phyloP scores from a whole-genome alignment of 2,113 vertebrate genomes.

The Ictalurus punctatus region DNA sequence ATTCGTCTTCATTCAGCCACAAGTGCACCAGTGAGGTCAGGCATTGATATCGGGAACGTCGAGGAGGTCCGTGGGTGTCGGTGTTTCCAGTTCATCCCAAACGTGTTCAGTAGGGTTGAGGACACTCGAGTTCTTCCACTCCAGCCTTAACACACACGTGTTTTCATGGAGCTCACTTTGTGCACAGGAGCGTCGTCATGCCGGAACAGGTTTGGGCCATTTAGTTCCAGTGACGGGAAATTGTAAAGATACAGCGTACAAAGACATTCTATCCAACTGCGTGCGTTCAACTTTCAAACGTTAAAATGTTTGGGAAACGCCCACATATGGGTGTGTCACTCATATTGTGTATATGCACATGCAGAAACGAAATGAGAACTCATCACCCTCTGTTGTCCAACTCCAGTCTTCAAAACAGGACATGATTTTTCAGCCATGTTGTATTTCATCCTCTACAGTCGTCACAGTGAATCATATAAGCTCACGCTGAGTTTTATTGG shows the following conservation, averaged over 20 bases:
- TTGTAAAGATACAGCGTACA: too few species aligned
- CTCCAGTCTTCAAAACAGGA: neutral
- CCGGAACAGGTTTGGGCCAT: neutral
- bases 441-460: slow-evolving; percentile 41
- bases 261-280: too few species aligned
- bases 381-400: neutral
- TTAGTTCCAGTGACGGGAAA: too few species aligned
- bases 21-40: neutral
- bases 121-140: neutral
- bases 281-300: too few species aligned
- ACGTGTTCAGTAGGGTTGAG: neutral
- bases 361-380: neutral
- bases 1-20: neutral
- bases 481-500: slow-evolving; percentile 41
- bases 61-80: neutral
- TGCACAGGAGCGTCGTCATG: neutral
- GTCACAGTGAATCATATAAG: slow-evolving; percentile 47
- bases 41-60: neutral
- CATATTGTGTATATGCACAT: neutral
- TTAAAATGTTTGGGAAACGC: too few species aligned
- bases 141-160: neutral
- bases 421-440: neutral
- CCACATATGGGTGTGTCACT: too few species aligned
- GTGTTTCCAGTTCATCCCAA: neutral
- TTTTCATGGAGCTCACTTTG: neutral